Conservation (phyloP, 2,888 invertebrate genomes). For the Papilio protenor region DNA sequence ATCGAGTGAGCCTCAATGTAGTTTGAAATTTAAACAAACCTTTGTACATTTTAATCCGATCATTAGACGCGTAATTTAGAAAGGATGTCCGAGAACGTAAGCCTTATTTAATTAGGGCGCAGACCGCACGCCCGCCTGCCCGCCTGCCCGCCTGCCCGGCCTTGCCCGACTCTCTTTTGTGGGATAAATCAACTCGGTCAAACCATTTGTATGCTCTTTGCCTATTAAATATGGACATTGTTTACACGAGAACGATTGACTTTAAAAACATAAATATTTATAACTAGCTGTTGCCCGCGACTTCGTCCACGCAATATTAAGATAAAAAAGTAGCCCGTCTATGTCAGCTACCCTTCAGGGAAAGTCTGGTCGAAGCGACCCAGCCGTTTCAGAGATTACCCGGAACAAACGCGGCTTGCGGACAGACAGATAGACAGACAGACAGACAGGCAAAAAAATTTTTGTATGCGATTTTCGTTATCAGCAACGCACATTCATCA, state of each 20-base stretch:
- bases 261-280: neutral
- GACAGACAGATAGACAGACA: too few relatives aligned
- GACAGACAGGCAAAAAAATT: too few relatives aligned
- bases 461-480: too few relatives aligned
- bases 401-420: too few relatives aligned
- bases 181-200: conserved; percentile 38
- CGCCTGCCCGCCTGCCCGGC: neutral
- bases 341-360: too few relatives aligned
- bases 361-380: too few relatives aligned
- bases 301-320: too few relatives aligned
- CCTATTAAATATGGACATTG: conserved; percentile 10
- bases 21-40: conserved; percentile 35
- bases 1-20: conserved; percentile 30
- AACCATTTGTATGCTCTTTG: conserved; percentile 21
- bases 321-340: too few relatives aligned
- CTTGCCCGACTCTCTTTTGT: conserved; percentile 10
- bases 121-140: conserved; percentile 27
- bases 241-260: conserved; percentile 3
- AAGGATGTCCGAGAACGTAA: conserved; percentile 38
- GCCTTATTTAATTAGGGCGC: conserved; percentile 40
- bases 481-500: too few relatives aligned
- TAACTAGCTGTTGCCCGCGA: too few relatives aligned
- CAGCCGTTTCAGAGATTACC: too few relatives aligned
- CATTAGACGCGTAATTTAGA: conserved; percentile 42
- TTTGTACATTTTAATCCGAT: conserved; percentile 42